Evolutionary conservation across 53 echinoderm and acorn worm genomes (phyloP).

Genomic region (Luidia sarsii): DNA sequence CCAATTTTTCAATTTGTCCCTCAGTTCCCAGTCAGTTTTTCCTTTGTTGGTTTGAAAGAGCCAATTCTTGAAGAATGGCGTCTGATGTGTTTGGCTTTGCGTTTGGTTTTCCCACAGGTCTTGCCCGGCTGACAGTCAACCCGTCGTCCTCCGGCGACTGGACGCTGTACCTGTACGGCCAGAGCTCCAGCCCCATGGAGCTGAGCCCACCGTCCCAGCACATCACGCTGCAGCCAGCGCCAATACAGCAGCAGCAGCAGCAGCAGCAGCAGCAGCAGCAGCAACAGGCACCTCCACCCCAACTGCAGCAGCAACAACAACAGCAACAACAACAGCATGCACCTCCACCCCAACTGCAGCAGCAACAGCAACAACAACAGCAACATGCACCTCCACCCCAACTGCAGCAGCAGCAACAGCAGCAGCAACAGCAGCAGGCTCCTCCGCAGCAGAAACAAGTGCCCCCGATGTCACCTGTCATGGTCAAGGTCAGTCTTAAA

Average conservation of each 20-base stretch:
- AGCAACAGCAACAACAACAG: constrained; percentile 34
- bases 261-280: constrained; percentile 30
- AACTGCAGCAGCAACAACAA: constrained; percentile 32
- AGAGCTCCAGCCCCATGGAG: constrained; percentile 46
- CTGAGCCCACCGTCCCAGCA: constrained; percentile 25
- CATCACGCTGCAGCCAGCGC: constrained; percentile 17
- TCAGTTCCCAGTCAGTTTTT: too few species aligned
- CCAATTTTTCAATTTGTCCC: too few species aligned
- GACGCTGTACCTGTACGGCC: constrained; percentile 84
- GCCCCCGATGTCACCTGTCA: constrained; percentile 37
- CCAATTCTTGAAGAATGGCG: too few species aligned
- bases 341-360: constrained; percentile 5
- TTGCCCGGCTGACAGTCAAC: constrained; percentile 82
- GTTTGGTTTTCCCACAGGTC: constrained; percentile 51
- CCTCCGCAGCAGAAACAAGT: background rate
- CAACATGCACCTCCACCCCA: background rate
- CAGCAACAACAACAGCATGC: constrained; percentile 24
- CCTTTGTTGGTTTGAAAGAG: too few species aligned
- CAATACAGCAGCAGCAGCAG: constrained; percentile 23
- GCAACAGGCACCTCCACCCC: background rate
- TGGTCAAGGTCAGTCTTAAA: constrained; percentile 19
- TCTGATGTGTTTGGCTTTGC: too few species aligned
- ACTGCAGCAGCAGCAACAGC: constrained; percentile 29
- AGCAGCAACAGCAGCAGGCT: constrained; percentile 28
- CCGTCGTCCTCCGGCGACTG: constrained; percentile 83